Conservation (phyloP, 2,888 invertebrate genomes). For the Melieria omissa region DNA sequence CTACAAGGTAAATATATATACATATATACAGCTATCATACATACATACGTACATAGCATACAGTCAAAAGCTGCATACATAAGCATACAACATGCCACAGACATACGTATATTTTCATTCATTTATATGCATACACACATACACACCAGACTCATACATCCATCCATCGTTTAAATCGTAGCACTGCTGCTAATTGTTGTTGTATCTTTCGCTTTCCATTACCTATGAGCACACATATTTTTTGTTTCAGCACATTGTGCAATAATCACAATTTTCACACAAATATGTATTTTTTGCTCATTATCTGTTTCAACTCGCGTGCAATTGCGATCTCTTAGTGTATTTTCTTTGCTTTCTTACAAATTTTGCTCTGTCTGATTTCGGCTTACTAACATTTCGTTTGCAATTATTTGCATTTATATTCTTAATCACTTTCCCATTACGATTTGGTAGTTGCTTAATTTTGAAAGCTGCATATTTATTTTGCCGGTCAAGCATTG, state of each 20-base stretch:
- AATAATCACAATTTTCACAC: neutral
- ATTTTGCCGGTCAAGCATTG: too few species aligned
- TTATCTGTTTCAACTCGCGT: constrained; percentile 31
- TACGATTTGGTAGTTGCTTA: too few species aligned
- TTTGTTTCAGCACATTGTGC: neutral
- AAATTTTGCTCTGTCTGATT: constrained; percentile 13
- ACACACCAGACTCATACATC: constrained; percentile 6
- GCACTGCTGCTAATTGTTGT: neutral
- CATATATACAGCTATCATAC: neutral
- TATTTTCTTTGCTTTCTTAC: constrained; percentile 18
- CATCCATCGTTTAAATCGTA: neutral
- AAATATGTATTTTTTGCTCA: constrained; percentile 38
- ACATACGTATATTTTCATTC: neutral
- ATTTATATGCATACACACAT: constrained; percentile 9
- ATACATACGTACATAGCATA: constrained; percentile 8
- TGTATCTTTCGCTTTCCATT: neutral
- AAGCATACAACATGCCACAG: neutral
- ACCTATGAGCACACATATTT: neutral
- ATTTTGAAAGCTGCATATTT: too few species aligned
- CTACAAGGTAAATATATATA: constrained; percentile 77
- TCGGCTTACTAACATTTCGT: too few species aligned
- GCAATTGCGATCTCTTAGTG: neutral
- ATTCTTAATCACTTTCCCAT: too few species aligned
- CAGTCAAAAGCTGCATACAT: neutral
- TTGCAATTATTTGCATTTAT: constrained; percentile 18